These are phyloP conservation scores for Leistus spinibarbis DNA, from an alignment of 2,888 invertebrate species.

Conservation along the genomic window DNA sequence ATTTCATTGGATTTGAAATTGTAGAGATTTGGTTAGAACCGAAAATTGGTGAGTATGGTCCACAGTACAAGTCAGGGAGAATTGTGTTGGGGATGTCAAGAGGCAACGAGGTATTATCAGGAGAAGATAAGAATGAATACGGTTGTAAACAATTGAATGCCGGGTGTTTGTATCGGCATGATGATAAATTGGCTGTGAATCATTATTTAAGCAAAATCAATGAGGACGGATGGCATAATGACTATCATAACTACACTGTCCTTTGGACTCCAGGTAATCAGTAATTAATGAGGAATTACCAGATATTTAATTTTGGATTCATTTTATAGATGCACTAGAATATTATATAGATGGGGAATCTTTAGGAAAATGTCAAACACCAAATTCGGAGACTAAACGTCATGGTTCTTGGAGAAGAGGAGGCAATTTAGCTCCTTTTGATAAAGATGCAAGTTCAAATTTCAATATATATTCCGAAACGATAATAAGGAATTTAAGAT, in stretches of 20 bases:
- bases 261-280: constrained; percentile 62
- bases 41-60: constrained; percentile 66
- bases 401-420: neutral
- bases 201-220: constrained; percentile 47
- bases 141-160: neutral
- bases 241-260: constrained; percentile 63
- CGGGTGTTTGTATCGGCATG: constrained; percentile 50
- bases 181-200: constrained; percentile 45
- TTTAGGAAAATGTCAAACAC: neutral
- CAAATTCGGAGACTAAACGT: neutral
- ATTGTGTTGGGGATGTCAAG: constrained; percentile 72
- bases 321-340: neutral
- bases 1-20: neutral
- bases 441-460: neutral
- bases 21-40: constrained; percentile 72
- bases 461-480: too few species aligned
- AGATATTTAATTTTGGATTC: neutral
- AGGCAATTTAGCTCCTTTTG: neutral
- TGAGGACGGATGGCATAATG: constrained; percentile 55
- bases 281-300: neutral
- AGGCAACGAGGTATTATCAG: constrained; percentile 63
- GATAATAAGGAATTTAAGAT: too few species aligned
- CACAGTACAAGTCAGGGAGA: constrained; percentile 68
- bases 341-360: neutral
- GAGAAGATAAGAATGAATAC: constrained; percentile 47